These are phyloP conservation scores for Chionomys nivalis DNA, from an alignment of 2,113 vertebrate species.

Conservation along the genomic window DNA sequence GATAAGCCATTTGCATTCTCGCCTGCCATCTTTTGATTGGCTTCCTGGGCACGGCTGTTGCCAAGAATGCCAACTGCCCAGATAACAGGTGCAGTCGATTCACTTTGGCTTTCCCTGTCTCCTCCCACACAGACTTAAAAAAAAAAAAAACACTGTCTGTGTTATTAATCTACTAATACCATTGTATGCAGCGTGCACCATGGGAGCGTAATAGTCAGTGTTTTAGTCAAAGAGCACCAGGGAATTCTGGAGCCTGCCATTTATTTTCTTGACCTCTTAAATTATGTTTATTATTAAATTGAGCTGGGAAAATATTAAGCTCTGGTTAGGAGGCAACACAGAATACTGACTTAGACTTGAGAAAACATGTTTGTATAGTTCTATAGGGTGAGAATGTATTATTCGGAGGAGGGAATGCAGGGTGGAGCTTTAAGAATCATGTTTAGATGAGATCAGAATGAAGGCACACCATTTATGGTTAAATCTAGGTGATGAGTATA, in stretches of 20 bases:
- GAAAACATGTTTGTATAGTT: not conserved
- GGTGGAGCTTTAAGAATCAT: not conserved
- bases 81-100: constrained; percentile 78
- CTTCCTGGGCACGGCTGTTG: constrained; percentile 71
- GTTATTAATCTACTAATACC: constrained; percentile 76
- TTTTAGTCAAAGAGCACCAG: constrained; percentile 41
- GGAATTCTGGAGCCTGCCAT: constrained; percentile 20
- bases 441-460: not conserved
- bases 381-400: not conserved
- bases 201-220: constrained; percentile 68
- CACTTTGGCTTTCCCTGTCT: constrained; percentile 62
- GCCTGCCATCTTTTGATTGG: constrained; percentile 75
- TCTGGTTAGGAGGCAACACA: constrained; percentile 33
- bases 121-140: constrained; percentile 66
- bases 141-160: constrained; percentile 22
- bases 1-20: constrained; percentile 67
- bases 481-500: not conserved
- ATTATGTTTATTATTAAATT: constrained; percentile 54
- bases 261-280: constrained; percentile 52
- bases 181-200: constrained; percentile 39
- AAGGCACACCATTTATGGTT: not conserved
- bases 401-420: not conserved
- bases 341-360: not conserved
- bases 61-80: constrained; percentile 58
- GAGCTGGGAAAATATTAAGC: constrained; percentile 31